Evolutionary conservation across 2,797 vertebrate species (phyloP).

Genomic region (Gobionotothen gibberifrons): DNA sequence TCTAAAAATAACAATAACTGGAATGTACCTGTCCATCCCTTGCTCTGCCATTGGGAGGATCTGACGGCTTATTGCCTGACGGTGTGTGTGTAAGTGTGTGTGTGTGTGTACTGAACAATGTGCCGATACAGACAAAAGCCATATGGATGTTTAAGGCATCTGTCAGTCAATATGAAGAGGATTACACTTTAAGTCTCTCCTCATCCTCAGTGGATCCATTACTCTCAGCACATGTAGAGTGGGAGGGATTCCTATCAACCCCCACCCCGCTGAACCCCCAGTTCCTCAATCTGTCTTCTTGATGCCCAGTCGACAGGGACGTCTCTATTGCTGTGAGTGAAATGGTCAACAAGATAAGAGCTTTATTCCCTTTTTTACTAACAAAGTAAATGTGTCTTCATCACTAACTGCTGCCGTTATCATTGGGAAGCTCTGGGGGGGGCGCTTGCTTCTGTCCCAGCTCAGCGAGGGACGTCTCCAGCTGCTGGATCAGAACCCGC

Average conservation of each 20-base stretch:
- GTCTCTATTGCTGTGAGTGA: conserved; percentile 15
- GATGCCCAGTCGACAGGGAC: conserved; percentile 8
- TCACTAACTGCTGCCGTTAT: conserved; percentile 90
- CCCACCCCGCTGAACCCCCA: background rate
- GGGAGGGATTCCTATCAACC: conserved; percentile 37
- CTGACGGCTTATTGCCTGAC: conserved; percentile 58
- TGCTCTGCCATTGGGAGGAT: conserved; percentile 31
- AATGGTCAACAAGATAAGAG: background rate
- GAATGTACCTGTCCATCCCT: conserved; percentile 13
- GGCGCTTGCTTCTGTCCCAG: conserved; percentile 84
- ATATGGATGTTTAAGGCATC: conserved; percentile 64
- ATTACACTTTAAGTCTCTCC: conserved; percentile 62
- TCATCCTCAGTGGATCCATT: conserved; percentile 50
- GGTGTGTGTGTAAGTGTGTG: conserved; percentile 60
- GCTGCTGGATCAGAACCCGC: conserved; percentile 96
- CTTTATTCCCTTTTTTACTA: background rate
- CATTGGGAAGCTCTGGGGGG: conserved; percentile 84
- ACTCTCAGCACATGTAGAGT: conserved; percentile 32
- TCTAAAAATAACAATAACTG: conserved; percentile 15
- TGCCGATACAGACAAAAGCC: conserved; percentile 51
- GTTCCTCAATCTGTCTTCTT: conserved; percentile 11
- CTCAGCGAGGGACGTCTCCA: conserved; percentile 90
- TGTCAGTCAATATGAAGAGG: conserved; percentile 66
- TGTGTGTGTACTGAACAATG: background rate
- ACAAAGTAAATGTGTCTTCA: conserved; percentile 28